A percentile compares a stretch with the other conserved stretches of the same genome.
These are phyloP conservation scores for Oryctolagus cuniculus DNA, from an alignment of 2,113 vertebrate genomes.

Conservation along the genomic window mOryCun1.1 NC_091434.1:25677001-25677500, in stretches of 20 bases:
- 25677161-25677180: not conserved
- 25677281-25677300: conserved; percentile 51
- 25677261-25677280: conserved; percentile 45
- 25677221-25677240: conserved; percentile 42
- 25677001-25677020: not conserved
- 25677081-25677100: not conserved
- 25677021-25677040: not conserved
- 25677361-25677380: conserved; percentile 37
- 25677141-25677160: not conserved
- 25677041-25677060: conserved; percentile 33
- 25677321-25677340: not conserved
- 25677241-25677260: conserved; percentile 69
- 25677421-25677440: conserved; percentile 48
- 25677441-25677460: conserved; percentile 25
- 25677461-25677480: conserved; percentile 22
- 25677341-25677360: conserved; percentile 51
- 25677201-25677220: conserved; percentile 41
- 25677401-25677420: conserved; percentile 31
- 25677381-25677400: conserved; percentile 17
- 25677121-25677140: not conserved
- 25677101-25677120: conserved; percentile 55
- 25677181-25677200: not conserved
- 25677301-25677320: conserved; percentile 43
- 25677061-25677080: conserved; percentile 33
- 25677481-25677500: conserved; percentile 27